phyloP scores from a whole-genome alignment of 2,888 invertebrate species.

The Unio delphinus region DNA sequence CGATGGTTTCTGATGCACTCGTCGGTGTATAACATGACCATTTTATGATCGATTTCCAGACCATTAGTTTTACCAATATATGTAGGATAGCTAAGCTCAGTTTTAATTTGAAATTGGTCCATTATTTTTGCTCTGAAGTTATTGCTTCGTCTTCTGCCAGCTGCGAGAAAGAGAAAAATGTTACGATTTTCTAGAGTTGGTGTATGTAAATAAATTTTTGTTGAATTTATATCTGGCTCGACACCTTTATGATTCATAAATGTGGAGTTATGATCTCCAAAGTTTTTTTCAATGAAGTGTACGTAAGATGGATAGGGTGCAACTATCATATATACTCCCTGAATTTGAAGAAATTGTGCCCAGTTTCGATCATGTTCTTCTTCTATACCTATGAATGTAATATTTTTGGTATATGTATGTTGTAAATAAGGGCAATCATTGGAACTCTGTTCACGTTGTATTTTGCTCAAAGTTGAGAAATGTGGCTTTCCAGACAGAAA shows the following conservation, averaged over 20 bases:
- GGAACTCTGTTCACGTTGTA: slow-evolving; percentile 47
- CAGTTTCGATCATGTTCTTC: slow-evolving; percentile 30
- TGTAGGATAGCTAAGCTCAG: slow-evolving; percentile 22
- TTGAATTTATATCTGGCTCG: slow-evolving; percentile 8
- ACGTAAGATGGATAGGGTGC: slow-evolving; percentile 61
- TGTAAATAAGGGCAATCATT: slow-evolving; percentile 39
- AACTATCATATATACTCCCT: slow-evolving; percentile 35
- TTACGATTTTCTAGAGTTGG: slow-evolving; percentile 31
- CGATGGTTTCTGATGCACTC: slow-evolving; percentile 30
- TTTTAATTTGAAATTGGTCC: slow-evolving; percentile 44
- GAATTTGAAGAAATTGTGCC: slow-evolving; percentile 4
- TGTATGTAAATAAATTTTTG: slow-evolving; percentile 14
- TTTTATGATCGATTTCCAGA: slow-evolving; percentile 3
- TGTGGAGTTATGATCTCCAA: background rate
- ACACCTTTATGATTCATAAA: slow-evolving; percentile 15
- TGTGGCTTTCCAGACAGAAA: slow-evolving; percentile 45
- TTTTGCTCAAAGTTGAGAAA: slow-evolving; percentile 52
- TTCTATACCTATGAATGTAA: slow-evolving; percentile 54
- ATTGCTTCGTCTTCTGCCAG: slow-evolving; percentile 42
- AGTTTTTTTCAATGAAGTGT: slow-evolving; percentile 33
- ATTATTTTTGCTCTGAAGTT: slow-evolving; percentile 43
- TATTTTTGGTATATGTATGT: slow-evolving; percentile 24
- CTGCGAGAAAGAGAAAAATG: slow-evolving; percentile 51
- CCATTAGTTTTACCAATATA: slow-evolving; percentile 13
- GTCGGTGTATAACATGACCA: slow-evolving; percentile 31